These are phyloP conservation scores for Sycophila sp. DNA, from an alignment of 1,140 invertebrate genomes.

Conservation along the genomic window DNA sequence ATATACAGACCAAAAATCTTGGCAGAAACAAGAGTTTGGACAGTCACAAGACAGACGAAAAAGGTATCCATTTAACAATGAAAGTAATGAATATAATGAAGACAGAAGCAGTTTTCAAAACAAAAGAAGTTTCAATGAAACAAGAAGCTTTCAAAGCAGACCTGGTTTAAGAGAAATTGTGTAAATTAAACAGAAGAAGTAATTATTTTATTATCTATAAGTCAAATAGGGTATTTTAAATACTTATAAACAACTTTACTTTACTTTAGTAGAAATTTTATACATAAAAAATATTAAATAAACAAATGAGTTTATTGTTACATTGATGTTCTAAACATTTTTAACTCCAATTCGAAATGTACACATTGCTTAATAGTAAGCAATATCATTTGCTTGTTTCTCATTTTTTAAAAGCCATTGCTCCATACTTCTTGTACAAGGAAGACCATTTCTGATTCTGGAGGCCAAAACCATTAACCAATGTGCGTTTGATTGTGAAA, in stretches of 20 bases:
- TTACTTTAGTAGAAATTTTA: neutral
- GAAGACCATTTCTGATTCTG: conserved; percentile 50
- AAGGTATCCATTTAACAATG: no score
- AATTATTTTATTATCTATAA: neutral
- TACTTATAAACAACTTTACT: neutral
- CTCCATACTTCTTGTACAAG: conserved; percentile 52
- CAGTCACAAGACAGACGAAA: no score
- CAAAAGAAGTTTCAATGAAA: neutral
- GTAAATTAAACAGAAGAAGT: neutral
- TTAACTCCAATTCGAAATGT: no score
- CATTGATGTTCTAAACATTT: no score
- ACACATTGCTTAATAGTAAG: conserved; percentile 32
- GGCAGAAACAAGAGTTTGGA: neutral
- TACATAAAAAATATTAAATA: neutral
- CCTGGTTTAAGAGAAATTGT: neutral
- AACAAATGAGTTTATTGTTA: neutral
- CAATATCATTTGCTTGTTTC: conserved; percentile 52
- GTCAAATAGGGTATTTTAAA: neutral
- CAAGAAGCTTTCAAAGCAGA: neutral
- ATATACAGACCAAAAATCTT: neutral
- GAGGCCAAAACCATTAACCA: conserved; percentile 58
- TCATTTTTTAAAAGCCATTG: conserved; percentile 57
- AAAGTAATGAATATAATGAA: neutral
- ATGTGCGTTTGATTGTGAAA: conserved; percentile 42
- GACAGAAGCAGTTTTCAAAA: neutral